Conservation (phyloP, 1,140 invertebrate species). For the Cydia fagiglandana region DNA sequence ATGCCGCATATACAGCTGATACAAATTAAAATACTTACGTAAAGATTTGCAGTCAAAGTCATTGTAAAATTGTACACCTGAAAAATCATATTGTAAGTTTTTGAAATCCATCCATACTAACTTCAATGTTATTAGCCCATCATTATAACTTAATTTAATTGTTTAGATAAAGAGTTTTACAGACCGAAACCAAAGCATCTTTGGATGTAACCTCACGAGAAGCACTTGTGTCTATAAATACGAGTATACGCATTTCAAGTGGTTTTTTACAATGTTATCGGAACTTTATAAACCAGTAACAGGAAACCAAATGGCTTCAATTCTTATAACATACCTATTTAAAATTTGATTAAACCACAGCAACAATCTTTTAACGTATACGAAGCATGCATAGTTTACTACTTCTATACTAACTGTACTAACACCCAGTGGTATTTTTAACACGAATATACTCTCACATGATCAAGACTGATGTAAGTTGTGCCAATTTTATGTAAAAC, state of each 20-base stretch:
- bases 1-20: too few species aligned
- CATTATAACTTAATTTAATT: background rate
- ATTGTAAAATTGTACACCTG: too few species aligned
- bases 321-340: background rate
- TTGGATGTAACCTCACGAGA: background rate
- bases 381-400: too few species aligned
- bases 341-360: too few species aligned
- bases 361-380: too few species aligned
- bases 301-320: background rate
- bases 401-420: too few species aligned
- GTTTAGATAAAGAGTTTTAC: background rate
- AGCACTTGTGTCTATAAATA: background rate
- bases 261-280: background rate
- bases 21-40: too few species aligned
- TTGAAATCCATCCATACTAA: background rate
- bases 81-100: too few species aligned
- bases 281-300: background rate
- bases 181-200: background rate
- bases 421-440: too few species aligned
- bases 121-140: background rate
- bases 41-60: too few species aligned
- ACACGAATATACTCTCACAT: too few species aligned
- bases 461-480: too few species aligned
- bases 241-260: background rate
- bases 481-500: background rate